Conservation (phyloP, 2,113 vertebrate genomes). For the Pao palembangensis region DNA sequence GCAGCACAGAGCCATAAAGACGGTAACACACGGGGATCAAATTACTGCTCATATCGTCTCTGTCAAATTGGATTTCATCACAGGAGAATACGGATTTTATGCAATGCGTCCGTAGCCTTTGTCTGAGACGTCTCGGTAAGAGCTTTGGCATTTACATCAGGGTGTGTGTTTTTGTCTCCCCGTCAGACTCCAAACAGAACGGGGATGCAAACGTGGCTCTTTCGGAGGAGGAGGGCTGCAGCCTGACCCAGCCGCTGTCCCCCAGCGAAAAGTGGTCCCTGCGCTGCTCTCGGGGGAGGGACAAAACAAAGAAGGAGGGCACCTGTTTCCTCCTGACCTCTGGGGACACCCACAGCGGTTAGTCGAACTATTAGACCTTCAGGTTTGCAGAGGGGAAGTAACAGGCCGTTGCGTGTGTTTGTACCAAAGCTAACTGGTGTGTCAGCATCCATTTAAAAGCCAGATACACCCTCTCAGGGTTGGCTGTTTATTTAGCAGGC, state of each 20-base stretch:
- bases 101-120: slow-evolving; percentile 27
- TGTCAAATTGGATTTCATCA: slow-evolving; percentile 50
- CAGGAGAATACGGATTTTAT: slow-evolving; percentile 38
- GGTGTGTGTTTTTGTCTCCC: slow-evolving; percentile 30
- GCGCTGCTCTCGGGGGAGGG: slow-evolving; percentile 79
- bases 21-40: slow-evolving; percentile 23
- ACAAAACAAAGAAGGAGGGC: slow-evolving; percentile 86
- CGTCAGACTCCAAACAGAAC: slow-evolving; percentile 92
- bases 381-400: too few relatives aligned
- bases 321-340: slow-evolving; percentile 89
- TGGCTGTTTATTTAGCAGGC: too few relatives aligned
- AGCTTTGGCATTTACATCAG: slow-evolving; percentile 61
- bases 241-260: slow-evolving; percentile 83
- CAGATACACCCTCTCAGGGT: too few relatives aligned
- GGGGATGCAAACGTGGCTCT: slow-evolving; percentile 87
- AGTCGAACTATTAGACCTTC: background rate
- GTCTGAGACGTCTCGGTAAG: slow-evolving; percentile 39
- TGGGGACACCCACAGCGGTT: slow-evolving; percentile 83
- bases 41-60: slow-evolving; percentile 33
- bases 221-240: slow-evolving; percentile 84
- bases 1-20: slow-evolving; percentile 20
- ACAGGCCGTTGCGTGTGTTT: too few relatives aligned
- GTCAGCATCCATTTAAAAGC: too few relatives aligned
- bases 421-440: too few relatives aligned
- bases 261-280: slow-evolving; percentile 80